Base-by-base conservation (phyloP, 1,140 invertebrate species). In the Lutraria rhynchaena region DNA sequence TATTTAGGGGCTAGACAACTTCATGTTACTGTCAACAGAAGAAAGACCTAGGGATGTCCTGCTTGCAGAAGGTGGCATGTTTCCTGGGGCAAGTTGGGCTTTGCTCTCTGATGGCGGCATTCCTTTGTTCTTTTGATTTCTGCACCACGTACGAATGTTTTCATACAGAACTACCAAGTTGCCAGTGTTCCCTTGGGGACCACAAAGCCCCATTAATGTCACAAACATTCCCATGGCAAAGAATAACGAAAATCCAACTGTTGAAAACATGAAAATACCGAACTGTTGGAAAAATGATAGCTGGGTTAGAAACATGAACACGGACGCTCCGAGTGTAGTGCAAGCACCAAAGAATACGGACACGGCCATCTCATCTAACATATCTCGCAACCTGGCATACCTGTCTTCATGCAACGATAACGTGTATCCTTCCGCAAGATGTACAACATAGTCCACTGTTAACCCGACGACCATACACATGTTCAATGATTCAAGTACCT, bases 401-500 rank as follows among this genome's bases (percentile, higher is more conserved):
- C 88, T 80, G 70, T 89, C 83, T 37, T 44, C 41, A 57, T 85
- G 78, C 0, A 83, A 60, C 22, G 87, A 87, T 29, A 86, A 69
- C 27, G 80, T 81, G 60, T 89, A 89, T 73, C 86, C 87, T 75
- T 89, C 86, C 44, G 87, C 87, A 22, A 89, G 71, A 74, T 89
- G 88, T 9, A 89, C 87, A 29, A 89, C 87, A 69, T 89, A 89
- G 53, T 89, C 88, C 37, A 89, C 87, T 19, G 88, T 67, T 27
- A 89, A 65, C 19, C 88, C 87, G 27, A 89, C 87, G 13, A 89
- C 85, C 71, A 89, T 80, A n/a, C 76, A 86, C 71, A 89, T 82
- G 73, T 90, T 90, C 22, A 89, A 61, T 0, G 89, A 90, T 37
- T 82, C 89, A 31, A 90, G 71, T 9, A 89, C 82, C 89, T 90